phyloP scores from a whole-genome alignment of 2,888 invertebrate species.

The Mythimna pallens region DNA sequence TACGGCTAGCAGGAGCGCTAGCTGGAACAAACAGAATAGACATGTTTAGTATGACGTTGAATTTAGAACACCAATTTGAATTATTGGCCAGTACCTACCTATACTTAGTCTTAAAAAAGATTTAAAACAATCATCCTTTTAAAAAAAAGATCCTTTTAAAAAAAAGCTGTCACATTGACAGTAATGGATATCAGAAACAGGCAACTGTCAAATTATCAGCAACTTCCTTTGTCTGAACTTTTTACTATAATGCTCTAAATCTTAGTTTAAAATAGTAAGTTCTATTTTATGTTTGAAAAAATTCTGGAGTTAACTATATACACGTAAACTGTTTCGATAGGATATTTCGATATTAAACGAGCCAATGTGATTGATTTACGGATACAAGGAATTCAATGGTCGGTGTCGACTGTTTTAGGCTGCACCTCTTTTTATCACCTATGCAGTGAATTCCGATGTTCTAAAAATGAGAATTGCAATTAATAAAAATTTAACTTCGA shows the following conservation, averaged over 20 bases:
- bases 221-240: neutral
- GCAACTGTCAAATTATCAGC: neutral
- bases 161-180: neutral
- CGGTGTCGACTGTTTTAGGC: neutral
- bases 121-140: too few species aligned
- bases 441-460: neutral
- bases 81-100: neutral
- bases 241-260: too few species aligned
- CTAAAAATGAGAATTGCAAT: neutral
- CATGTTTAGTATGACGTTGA: slow-evolving; percentile 22
- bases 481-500: neutral
- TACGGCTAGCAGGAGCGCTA: slow-evolving; percentile 91
- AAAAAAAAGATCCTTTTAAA: neutral
- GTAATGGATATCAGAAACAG: neutral
- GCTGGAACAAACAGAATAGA: slow-evolving; percentile 88
- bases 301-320: neutral
- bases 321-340: neutral
- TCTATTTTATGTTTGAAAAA: too few species aligned
- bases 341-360: neutral
- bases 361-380: neutral
- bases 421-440: neutral
- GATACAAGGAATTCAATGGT: neutral
- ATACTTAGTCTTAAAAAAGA: neutral
- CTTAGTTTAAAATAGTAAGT: too few species aligned
- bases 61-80: slow-evolving; percentile 5